Conservation (phyloP, 1,140 invertebrate genomes). For the Melanaphis sacchari region DNA sequence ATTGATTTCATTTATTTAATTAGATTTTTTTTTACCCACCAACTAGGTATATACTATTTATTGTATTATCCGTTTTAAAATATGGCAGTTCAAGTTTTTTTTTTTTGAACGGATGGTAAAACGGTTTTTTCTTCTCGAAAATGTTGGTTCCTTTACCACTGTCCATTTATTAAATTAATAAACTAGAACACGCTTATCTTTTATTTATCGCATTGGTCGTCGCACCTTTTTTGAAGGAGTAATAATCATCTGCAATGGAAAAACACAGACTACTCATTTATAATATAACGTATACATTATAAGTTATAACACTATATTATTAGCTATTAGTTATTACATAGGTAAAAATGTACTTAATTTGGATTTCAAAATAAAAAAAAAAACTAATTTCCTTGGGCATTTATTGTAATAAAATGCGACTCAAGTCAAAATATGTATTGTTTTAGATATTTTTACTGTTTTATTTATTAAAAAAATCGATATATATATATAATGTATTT, state of each 20-base stretch:
- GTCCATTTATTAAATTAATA: conserved; percentile 4
- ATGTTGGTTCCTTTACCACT: not conserved
- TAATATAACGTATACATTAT: not conserved
- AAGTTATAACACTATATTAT: not conserved
- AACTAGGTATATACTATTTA: not conserved
- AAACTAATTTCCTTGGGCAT: not conserved
- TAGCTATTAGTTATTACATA: not conserved
- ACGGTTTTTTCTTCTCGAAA: not conserved
- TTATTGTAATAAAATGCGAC: not conserved
- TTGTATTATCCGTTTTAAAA: not conserved
- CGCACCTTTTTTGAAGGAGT: not conserved
- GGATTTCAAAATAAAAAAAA: not conserved
- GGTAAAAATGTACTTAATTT: not conserved
- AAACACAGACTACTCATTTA: not conserved
- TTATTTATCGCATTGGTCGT: not conserved
- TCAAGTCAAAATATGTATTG: not conserved
- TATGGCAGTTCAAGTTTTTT: conserved; percentile 9
- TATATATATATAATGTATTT: not conserved
- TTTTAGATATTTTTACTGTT: not conserved
- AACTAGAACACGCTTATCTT: conserved; percentile 13
- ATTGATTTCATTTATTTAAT: conserved; percentile 31
- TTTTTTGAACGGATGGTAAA: not conserved
- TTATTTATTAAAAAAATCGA: too few species aligned
- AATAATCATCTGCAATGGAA: not conserved
- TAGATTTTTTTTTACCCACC: not conserved